phyloP scores from a whole-genome alignment of 2,888 invertebrate species.

The Zhengitettix transpicula region DNA sequence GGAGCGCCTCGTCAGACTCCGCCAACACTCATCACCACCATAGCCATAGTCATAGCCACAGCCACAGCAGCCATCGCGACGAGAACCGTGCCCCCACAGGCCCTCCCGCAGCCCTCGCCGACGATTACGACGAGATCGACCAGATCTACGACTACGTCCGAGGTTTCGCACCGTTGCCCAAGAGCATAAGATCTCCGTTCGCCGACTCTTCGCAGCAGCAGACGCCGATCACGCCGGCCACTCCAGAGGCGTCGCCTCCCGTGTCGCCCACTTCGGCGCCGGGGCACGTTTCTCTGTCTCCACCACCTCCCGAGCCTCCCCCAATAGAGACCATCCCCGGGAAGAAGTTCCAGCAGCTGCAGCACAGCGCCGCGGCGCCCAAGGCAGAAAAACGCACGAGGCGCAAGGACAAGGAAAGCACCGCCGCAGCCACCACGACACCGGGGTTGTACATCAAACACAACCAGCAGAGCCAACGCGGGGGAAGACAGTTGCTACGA shows the following conservation, averaged over 20 bases:
- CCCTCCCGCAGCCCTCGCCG: conserved; percentile 30
- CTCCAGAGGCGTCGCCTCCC: conserved; percentile 22
- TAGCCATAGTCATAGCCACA: conserved; percentile 28
- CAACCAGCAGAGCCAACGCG: conserved; percentile 45
- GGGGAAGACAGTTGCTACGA: conserved; percentile 51
- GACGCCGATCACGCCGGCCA: conserved; percentile 5
- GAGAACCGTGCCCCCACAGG: conserved; percentile 38
- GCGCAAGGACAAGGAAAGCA: conserved; percentile 29
- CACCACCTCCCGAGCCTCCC: conserved; percentile 63
- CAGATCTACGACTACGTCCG: conserved; percentile 92
- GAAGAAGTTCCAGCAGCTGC: conserved; percentile 38
- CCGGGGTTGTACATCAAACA: conserved; percentile 62
- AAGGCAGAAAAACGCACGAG: conserved; percentile 56
- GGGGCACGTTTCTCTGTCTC: conserved; percentile 26
- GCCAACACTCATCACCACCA: conserved; percentile 24
- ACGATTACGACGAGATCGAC: conserved; percentile 90
- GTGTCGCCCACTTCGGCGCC: conserved; percentile 16
- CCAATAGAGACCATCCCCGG: conserved; percentile 84
- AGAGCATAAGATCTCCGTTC: conserved; percentile 53
- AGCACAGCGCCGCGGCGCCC: conserved; percentile 1
- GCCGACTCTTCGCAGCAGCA: conserved; percentile 22
- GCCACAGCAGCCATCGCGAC: conserved; percentile 39
- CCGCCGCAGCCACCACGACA: background rate
- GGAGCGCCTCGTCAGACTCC: conserved; percentile 64
- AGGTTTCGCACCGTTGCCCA: conserved; percentile 79